A percentile compares a stretch with the other conserved stretches of the same genome.
Conservation (phyloP, 2,113 vertebrate species). For the Dascyllus trimaculatus region DNA sequence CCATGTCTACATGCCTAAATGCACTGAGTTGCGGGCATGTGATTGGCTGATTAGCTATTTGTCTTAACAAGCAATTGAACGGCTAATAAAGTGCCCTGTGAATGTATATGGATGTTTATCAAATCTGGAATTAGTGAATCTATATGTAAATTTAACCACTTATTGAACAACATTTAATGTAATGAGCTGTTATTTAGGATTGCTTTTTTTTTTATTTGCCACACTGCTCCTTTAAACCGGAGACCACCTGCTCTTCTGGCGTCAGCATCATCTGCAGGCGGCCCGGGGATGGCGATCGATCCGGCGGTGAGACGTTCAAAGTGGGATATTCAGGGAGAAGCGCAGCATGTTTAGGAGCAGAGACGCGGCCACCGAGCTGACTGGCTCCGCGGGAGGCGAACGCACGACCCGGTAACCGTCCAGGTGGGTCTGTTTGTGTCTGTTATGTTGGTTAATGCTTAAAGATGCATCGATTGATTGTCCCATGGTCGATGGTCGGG, state of each 20-base stretch:
- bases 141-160: neutral
- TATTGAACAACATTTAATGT: neutral
- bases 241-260: slow-evolving; percentile 63
- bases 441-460: too few relatives aligned
- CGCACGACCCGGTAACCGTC: neutral
- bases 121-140: too few relatives aligned
- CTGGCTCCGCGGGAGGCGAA: neutral
- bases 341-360: slow-evolving; percentile 9
- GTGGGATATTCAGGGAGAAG: slow-evolving; percentile 46
- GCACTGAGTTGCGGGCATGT: too few relatives aligned
- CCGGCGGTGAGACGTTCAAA: slow-evolving; percentile 47
- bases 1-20: too few relatives aligned
- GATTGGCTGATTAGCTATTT: too few relatives aligned
- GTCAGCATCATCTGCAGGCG: slow-evolving; percentile 63
- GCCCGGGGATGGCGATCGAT: slow-evolving; percentile 68
- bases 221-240: slow-evolving; percentile 73
- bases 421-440: slow-evolving; percentile 35
- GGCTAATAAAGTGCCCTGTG: too few relatives aligned
- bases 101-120: too few relatives aligned
- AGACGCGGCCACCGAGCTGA: neutral
- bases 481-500: neutral
- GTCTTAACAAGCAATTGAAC: too few relatives aligned
- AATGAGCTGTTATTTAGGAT: neutral
- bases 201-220: neutral
- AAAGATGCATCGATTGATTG: neutral